These are phyloP conservation scores for Cariama cristata DNA, from an alignment of 2,113 vertebrate species.

Conservation along the genomic window DNA sequence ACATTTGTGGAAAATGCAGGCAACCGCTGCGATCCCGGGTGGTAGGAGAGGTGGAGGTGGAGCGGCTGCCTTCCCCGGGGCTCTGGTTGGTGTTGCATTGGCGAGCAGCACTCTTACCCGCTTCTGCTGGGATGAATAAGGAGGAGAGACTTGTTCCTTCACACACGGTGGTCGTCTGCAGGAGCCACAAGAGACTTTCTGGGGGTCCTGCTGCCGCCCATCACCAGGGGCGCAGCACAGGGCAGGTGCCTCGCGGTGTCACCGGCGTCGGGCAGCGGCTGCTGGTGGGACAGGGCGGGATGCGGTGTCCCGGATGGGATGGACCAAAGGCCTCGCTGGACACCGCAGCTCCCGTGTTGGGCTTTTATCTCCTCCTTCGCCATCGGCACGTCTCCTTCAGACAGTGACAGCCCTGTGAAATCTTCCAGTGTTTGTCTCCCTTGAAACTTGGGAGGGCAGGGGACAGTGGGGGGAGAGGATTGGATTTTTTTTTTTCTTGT, in stretches of 20 bases:
- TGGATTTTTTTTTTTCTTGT: not conserved
- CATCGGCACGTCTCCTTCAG: not conserved
- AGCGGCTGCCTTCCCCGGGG: not conserved
- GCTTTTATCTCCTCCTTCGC: not conserved
- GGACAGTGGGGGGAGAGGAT: fast-evolving
- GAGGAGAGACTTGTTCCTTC: not conserved
- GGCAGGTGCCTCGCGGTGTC: not conserved
- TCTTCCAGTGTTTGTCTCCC: not conserved
- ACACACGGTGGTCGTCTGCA: not conserved
- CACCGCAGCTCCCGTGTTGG: not conserved
- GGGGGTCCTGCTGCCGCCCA: not conserved
- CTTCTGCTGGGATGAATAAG: not conserved
- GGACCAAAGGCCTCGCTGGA: not conserved
- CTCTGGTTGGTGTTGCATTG: not conserved
- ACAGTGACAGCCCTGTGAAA: not conserved
- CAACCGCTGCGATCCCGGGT: not conserved
- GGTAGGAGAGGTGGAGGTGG: not conserved
- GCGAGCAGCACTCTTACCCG: not conserved
- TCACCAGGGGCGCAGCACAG: fast-evolving
- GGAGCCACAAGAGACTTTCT: not conserved
- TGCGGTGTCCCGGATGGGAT: fast-evolving
- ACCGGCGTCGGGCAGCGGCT: fast-evolving
- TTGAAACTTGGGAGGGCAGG: conserved; percentile 11
- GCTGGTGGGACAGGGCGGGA: not conserved
- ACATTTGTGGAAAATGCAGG: not conserved